Evolutionary conservation across 2,888 invertebrate genomes (phyloP), one percentile per base, ranked within the genome.

Genomic region (Eretmocerus hayati): DNA sequence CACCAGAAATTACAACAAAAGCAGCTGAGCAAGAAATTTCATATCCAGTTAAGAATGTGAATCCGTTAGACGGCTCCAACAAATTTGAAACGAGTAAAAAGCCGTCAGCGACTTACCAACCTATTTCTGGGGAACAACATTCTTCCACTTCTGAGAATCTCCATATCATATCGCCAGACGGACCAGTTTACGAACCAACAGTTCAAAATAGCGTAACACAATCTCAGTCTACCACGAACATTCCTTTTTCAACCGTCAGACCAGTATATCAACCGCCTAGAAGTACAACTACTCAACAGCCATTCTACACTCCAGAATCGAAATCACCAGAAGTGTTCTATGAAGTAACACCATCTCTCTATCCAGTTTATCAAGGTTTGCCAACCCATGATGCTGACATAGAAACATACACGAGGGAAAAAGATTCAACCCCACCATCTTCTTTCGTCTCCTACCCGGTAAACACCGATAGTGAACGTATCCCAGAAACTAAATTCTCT

Each of bases 31-130:
- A n/a, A n/a, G n/a, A n/a, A n/a, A n/a, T n/a, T n/a, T n/a, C n/a
- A n/a, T n/a, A n/a, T n/a, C n/a, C n/a, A n/a, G n/a, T n/a, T n/a
- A n/a, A n/a, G n/a, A n/a, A n/a, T n/a, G n/a, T n/a, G n/a, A n/a
- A n/a, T n/a, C n/a, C n/a, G n/a, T n/a, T n/a, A n/a, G n/a, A n/a
- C n/a, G n/a, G n/a, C n/a, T n/a, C n/a, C n/a, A n/a, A n/a, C n/a
- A n/a, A n/a, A n/a, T n/a, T n/a, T n/a, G n/a, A n/a, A n/a, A n/a
- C n/a, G n/a, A n/a, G n/a, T n/a, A 9, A 47, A n/a, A 46, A 31
- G 41, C 48, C 50, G 13, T 19, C 44, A 3, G 23, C 46, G 15
- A 35, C 36, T 5, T 47, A 42, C 9, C 43, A 40, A 5, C 43
- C 50, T 6, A n/a, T 41, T n/a, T n/a, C n/a, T n/a, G n/a, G n/a